Evolutionary conservation across 92 coral and sea anemone species (phyloP).

Genomic region (Plumapathes pennacea): DNA sequence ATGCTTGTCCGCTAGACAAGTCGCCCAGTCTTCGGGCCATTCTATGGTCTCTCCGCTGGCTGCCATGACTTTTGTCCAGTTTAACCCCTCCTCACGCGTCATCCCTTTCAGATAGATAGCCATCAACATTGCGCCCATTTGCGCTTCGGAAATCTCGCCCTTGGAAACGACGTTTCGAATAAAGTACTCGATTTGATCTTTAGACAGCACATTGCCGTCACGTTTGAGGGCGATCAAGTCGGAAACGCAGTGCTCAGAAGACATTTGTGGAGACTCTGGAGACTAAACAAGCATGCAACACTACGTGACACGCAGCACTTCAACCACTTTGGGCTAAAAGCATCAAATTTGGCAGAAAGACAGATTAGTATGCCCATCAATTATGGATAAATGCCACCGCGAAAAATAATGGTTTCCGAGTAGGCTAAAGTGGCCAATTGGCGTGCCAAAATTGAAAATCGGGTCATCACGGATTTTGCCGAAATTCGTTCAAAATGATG

Average conservation of each 20-base stretch:
- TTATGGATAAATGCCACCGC: too few species aligned
- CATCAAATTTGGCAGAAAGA: too few species aligned
- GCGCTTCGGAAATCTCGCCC: constrained; percentile 57
- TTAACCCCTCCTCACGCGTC: constrained; percentile 69
- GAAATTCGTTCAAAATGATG: too few species aligned
- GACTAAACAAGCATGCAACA: too few species aligned
- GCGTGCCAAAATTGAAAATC: too few species aligned
- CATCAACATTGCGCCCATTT: constrained; percentile 97
- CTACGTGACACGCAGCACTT: too few species aligned
- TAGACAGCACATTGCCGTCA: constrained; percentile 64
- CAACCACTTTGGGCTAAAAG: too few species aligned
- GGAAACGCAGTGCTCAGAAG: constrained; percentile 23
- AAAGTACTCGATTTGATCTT: constrained; percentile 62
- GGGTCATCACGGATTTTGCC: too few species aligned
- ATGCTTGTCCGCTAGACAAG: constrained; percentile 83
- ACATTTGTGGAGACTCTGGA: too few species aligned
- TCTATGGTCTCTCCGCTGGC: constrained; percentile 60
- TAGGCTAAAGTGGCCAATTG: too few species aligned
- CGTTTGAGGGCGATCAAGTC: constrained; percentile 77
- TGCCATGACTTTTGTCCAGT: constrained; percentile 81
- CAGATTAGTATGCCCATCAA: too few species aligned
- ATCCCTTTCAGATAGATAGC: constrained; percentile 86
- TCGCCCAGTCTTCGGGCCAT: constrained; percentile 92
- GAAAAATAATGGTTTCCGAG: too few species aligned
- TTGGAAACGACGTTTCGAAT: constrained; percentile 50